Percentiles rank a stretch among this genome's conserved stretches.
These are phyloP conservation scores for Dascyllus trimaculatus DNA, from an alignment of 2,113 vertebrate genomes.

Conservation along the genomic window DNA sequence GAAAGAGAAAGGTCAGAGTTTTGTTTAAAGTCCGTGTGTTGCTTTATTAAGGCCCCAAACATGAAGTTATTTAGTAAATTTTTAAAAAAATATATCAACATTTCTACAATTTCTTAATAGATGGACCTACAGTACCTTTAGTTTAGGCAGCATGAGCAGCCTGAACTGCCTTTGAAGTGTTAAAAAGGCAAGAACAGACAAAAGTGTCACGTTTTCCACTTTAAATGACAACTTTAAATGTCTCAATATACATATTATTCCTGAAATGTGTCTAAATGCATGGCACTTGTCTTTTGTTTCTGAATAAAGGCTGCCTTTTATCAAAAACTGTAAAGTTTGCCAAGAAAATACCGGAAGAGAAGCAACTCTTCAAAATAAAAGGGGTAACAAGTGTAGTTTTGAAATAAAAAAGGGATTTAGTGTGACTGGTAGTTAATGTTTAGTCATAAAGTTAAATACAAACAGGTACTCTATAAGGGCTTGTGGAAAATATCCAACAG, in stretches of 20 bases:
- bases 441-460: no score
- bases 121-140: not conserved
- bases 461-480: no score
- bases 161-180: no score
- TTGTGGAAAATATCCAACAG: no score
- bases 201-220: not conserved
- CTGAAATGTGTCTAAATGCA: not conserved
- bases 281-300: not conserved
- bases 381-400: not conserved
- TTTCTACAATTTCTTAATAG: not conserved
- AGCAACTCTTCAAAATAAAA: constrained; percentile 41
- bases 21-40: not conserved
- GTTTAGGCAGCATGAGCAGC: not conserved
- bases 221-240: not conserved
- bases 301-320: not conserved
- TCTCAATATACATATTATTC: not conserved
- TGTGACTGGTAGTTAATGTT: not conserved
- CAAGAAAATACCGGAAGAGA: not conserved
- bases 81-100: not conserved
- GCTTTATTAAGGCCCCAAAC: not conserved
- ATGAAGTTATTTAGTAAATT: not conserved
- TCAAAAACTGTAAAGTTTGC: not conserved
- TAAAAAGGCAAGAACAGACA: not conserved
- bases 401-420: not conserved
- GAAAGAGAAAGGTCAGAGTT: not conserved